Conservation (phyloP, 2,113 vertebrate species). For the Mormyrus lacerda region DNA sequence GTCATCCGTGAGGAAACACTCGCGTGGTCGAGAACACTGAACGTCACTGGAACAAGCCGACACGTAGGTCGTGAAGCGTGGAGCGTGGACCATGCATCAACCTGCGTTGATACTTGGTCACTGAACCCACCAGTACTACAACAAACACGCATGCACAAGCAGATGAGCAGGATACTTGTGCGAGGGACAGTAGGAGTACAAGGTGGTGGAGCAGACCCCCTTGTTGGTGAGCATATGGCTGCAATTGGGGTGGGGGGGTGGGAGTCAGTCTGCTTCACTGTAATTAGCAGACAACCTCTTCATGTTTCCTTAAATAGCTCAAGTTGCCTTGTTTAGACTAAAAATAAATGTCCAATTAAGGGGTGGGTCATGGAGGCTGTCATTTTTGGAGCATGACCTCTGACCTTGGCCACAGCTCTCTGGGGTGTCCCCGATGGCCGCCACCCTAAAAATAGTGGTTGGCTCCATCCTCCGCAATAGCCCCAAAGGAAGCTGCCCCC, state of each 20-base stretch:
- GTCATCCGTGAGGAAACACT: not conserved
- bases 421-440: conserved; percentile 56
- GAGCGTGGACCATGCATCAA: not conserved
- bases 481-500: conserved; percentile 43
- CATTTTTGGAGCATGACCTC: conserved; percentile 61
- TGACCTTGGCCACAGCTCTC: conserved; percentile 59
- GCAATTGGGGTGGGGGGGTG: conserved; percentile 58
- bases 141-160: not conserved
- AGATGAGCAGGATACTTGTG: conserved; percentile 15
- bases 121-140: not conserved
- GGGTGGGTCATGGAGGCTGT: conserved; percentile 50
- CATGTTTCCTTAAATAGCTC: conserved; percentile 80
- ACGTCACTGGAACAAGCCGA: not conserved
- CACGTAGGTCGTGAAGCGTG: not conserved
- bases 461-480: conserved; percentile 43
- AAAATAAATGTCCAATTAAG: conserved; percentile 73
- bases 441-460: conserved; percentile 25
- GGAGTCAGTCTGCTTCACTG: conserved; percentile 58
- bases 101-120: not conserved
- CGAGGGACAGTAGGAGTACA: conserved; percentile 48
- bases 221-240: conserved; percentile 59
- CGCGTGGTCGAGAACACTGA: not conserved
- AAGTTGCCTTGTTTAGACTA: conserved; percentile 67
- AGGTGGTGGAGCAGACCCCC: conserved; percentile 48
- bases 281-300: conserved; percentile 74